Evolutionary conservation across 2,113 vertebrate species (phyloP), one percentile per base, ranked within the genome.

Genomic region (Hippocampus abdominalis): DNA sequence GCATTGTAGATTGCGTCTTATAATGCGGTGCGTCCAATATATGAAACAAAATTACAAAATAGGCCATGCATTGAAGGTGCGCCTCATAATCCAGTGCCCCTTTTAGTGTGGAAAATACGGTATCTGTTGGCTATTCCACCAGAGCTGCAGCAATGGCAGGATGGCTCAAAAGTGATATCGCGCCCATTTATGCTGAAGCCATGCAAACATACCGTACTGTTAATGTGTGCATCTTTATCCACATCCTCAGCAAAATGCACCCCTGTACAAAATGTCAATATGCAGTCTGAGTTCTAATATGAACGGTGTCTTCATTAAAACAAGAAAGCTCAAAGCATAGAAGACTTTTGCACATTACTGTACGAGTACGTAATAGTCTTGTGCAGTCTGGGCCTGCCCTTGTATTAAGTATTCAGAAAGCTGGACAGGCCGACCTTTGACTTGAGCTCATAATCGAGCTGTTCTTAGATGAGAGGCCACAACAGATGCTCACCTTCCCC

Each of bases 321-420:
- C 53, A 54, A 11, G 21, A 54, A 54, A 54, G 53, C 8, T 54
- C n/a, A 9, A 2, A 51, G 16, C 16, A 54, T 9, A 1, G 9
- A 8, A 54, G 0, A 7, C 21, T 54, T 46, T 51, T 51, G 20
- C 20, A 51, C 51, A 53, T 10, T 23, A 10, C 8, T 9, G n/a
- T 11, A 11, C 3, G 21, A n/a, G 11, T 27, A 27, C 25, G 54
- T 56, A 11, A 56, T 59, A 73, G 16, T 62, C 62, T 69, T 81
- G 69, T 59, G 53, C 72, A 75, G 66, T 49, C 44, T 64, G 78
- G 64, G 36, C 80, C 69, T 81, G 84, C 72, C 82, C 83, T 80
- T 81, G 83, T 86, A 74, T 84, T 85, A 79, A 82, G 71, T 68
- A 78, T 82, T 84, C 39, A 70, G 64, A 84, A 83, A 69, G 44